phyloP scores from a whole-genome alignment of 2,797 vertebrate species.

The Agapornis canus region DNA sequence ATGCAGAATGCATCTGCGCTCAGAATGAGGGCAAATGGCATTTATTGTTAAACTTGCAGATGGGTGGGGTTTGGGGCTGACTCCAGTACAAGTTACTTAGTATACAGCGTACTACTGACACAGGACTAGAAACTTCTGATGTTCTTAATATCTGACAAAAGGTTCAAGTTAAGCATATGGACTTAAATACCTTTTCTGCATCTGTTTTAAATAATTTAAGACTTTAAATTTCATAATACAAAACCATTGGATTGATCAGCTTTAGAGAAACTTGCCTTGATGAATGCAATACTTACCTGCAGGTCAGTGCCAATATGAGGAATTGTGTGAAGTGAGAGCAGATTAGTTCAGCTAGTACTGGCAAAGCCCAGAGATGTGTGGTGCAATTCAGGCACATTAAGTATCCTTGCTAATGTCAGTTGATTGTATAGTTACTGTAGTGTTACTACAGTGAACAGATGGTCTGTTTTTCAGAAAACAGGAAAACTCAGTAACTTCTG shows the following conservation, averaged over 20 bases:
- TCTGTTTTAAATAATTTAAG: not conserved
- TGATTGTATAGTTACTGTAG: not conserved
- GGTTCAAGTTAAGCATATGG: not conserved
- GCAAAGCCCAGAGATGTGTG: not conserved
- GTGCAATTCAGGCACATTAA: not conserved
- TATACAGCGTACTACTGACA: not conserved
- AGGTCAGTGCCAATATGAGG: not conserved
- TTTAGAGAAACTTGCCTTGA: not conserved
- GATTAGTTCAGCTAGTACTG: not conserved
- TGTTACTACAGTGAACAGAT: not conserved
- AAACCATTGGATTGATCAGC: not conserved
- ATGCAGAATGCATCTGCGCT: rapidly evolving
- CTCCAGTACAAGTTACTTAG: not conserved
- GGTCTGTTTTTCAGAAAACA: not conserved
- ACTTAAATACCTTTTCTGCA: not conserved
- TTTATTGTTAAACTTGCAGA: not conserved
- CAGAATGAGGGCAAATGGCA: not conserved
- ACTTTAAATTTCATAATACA: not conserved
- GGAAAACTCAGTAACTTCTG: not conserved
- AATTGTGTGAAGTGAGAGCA: not conserved
- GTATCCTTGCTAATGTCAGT: not conserved
- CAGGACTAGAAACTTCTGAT: not conserved
- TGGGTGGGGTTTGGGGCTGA: not conserved
- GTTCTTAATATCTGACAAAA: not conserved
- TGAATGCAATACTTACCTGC: not conserved